These are phyloP conservation scores for Microctonus brassicae DNA, from an alignment of 2,888 invertebrate genomes.

Conservation along the genomic window DNA sequence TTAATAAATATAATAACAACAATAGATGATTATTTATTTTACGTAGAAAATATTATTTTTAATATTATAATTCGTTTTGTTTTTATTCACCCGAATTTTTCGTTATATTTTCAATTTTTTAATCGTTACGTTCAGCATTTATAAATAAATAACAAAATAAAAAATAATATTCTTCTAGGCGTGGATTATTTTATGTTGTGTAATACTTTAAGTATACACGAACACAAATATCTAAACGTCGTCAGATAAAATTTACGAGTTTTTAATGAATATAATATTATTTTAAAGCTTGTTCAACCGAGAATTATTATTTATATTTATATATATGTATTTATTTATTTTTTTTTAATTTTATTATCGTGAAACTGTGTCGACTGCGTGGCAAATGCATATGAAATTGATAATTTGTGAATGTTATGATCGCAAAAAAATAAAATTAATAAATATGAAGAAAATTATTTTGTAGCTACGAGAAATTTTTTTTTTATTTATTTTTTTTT, in stretches of 20 bases:
- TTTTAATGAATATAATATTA: not conserved
- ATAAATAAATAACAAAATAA: too few relatives aligned
- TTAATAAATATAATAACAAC: too few relatives aligned
- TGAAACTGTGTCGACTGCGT: not conserved
- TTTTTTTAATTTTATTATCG: not conserved
- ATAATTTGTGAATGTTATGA: too few relatives aligned
- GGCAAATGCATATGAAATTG: not conserved
- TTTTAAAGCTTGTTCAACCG: not conserved
- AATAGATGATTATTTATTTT: too few relatives aligned
- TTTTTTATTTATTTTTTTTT: constrained; percentile 8
- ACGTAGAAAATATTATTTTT: too few relatives aligned
- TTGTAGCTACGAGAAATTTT: not conserved
- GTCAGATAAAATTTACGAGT: constrained; percentile 2
- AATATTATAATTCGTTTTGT: too few relatives aligned
- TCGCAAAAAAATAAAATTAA: not conserved
- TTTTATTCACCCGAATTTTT: too few relatives aligned
- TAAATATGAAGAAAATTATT: not conserved
- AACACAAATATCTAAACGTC: not conserved
- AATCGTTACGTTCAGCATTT: too few relatives aligned
- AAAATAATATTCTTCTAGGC: not conserved
- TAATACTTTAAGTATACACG: not conserved
- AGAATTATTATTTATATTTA: not conserved
- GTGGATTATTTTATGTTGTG: not conserved
- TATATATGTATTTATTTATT: not conserved
- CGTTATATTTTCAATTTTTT: too few relatives aligned